Conservation (phyloP, 53 echinoderm and acorn worm species). For the Pentamera pediparva region DNA sequence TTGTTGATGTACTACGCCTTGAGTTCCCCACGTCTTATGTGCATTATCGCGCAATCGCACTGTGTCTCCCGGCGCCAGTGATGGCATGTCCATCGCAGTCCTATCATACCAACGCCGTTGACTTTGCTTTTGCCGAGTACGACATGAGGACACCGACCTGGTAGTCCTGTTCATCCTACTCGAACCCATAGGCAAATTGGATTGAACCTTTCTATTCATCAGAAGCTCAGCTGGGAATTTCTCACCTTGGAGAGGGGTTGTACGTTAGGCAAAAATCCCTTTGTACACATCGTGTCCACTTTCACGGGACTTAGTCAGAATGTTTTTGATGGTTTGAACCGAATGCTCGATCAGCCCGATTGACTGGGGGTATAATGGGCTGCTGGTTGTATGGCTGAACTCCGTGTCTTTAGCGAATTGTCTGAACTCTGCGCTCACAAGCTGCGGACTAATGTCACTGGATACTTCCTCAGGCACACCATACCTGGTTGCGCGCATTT, state of each 20-base stretch:
- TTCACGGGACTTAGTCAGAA: slow-evolving; percentile 12
- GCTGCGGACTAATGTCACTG: slow-evolving; percentile 27
- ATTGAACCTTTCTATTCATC: slow-evolving; percentile 22
- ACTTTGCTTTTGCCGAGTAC: too few relatives aligned
- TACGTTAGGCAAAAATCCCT: slow-evolving; percentile 29
- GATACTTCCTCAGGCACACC: slow-evolving; percentile 12
- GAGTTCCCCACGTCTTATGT: too few relatives aligned
- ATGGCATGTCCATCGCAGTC: too few relatives aligned
- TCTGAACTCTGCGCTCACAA: slow-evolving; percentile 11
- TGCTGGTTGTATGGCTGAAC: slow-evolving; percentile 34
- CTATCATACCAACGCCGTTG: too few relatives aligned
- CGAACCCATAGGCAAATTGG: slow-evolving; percentile 34
- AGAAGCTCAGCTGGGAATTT: slow-evolving; percentile 54
- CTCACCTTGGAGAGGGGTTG: slow-evolving; percentile 42
- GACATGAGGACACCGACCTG: too few relatives aligned
- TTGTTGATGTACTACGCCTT: too few relatives aligned
- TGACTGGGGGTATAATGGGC: slow-evolving; percentile 43
- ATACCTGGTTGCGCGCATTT: slow-evolving; percentile 16
- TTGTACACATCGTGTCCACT: slow-evolving; percentile 31
- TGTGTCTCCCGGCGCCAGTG: too few relatives aligned
- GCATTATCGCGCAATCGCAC: too few relatives aligned
- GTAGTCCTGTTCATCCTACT: too few relatives aligned
- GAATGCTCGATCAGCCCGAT: slow-evolving; percentile 43
- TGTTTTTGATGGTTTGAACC: slow-evolving; percentile 39
- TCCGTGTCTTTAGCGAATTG: slow-evolving; percentile 25